Percentiles rank a stretch among this genome's conserved stretches.
These are phyloP conservation scores for Caenorhabditis afra DNA, from an alignment of 2,888 invertebrate species.

Conservation along the genomic window DNA sequence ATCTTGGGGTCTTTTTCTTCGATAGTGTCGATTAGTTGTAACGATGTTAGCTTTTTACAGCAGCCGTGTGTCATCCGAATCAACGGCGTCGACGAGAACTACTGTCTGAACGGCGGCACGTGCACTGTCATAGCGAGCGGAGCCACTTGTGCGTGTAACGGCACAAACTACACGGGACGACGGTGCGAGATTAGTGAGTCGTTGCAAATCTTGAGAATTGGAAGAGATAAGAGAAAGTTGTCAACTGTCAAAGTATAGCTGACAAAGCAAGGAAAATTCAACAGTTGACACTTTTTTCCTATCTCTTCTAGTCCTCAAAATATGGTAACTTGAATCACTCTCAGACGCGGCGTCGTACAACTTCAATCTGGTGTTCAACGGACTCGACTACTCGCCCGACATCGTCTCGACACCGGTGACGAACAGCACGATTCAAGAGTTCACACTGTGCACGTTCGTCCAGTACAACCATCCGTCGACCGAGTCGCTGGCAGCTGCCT, in stretches of 20 bases:
- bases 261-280: no score
- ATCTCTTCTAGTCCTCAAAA: no score
- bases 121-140: constrained; percentile 27
- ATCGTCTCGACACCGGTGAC: constrained; percentile 33
- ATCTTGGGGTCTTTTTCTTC: constrained; percentile 40
- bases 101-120: constrained; percentile 39
- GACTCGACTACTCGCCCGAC: constrained; percentile 33
- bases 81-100: constrained; percentile 25
- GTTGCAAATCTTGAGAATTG: no score
- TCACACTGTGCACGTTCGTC: constrained; percentile 54
- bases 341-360: constrained; percentile 31
- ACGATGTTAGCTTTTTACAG: no score
- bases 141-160: constrained; percentile 38
- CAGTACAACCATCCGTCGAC: constrained; percentile 43
- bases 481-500: not conserved
- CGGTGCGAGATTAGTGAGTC: constrained; percentile 46
- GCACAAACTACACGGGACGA: constrained; percentile 35
- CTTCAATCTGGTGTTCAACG: constrained; percentile 58
- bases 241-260: no score
- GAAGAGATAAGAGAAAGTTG: no score
- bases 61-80: constrained; percentile 44
- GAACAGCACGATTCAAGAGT: constrained; percentile 19
- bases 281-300: no score
- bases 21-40: no score
- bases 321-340: no score